These are phyloP conservation scores for Lycodopsis pacificus DNA, from an alignment of 2,797 vertebrate genomes.

Conservation along the genomic window DNA sequence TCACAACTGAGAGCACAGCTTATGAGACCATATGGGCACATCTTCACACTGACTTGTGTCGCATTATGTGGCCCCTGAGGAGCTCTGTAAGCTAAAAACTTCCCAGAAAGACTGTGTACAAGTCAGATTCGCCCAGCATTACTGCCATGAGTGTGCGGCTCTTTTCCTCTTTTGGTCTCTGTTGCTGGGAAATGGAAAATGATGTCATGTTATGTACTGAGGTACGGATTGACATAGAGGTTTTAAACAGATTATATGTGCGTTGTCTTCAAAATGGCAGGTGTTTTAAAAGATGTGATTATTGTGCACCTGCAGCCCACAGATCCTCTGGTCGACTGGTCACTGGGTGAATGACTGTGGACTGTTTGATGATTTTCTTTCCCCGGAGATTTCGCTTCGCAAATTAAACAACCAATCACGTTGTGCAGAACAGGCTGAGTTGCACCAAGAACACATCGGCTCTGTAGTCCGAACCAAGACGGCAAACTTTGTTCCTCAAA, in stretches of 20 bases:
- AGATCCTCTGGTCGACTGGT: too few relatives aligned
- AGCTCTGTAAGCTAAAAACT: constrained; percentile 16
- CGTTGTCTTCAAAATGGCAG: too few relatives aligned
- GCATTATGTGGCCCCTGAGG: constrained; percentile 14
- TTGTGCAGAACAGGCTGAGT: background rate
- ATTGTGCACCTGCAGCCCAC: too few relatives aligned
- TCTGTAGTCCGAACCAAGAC: too few relatives aligned
- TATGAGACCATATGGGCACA: constrained; percentile 35
- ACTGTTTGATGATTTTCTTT: too few relatives aligned
- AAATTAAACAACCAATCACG: too few relatives aligned
- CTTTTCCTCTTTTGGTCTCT: constrained; percentile 6
- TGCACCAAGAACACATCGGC: too few relatives aligned
- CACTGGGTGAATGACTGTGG: too few relatives aligned
- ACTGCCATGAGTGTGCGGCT: background rate
- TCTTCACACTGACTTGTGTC: constrained; percentile 22
- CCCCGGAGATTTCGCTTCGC: too few relatives aligned
- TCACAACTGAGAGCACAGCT: constrained; percentile 31
- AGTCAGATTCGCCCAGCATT: constrained; percentile 1
- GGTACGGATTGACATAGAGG: background rate
- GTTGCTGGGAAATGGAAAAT: background rate
- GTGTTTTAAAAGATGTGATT: too few relatives aligned
- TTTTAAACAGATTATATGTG: too few relatives aligned
- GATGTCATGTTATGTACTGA: background rate
- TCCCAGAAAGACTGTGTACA: background rate
- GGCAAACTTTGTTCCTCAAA: too few relatives aligned